These are phyloP conservation scores for Rhombomys opimus DNA, from an alignment of 2,113 vertebrate species.

Conservation along the genomic window DNA sequence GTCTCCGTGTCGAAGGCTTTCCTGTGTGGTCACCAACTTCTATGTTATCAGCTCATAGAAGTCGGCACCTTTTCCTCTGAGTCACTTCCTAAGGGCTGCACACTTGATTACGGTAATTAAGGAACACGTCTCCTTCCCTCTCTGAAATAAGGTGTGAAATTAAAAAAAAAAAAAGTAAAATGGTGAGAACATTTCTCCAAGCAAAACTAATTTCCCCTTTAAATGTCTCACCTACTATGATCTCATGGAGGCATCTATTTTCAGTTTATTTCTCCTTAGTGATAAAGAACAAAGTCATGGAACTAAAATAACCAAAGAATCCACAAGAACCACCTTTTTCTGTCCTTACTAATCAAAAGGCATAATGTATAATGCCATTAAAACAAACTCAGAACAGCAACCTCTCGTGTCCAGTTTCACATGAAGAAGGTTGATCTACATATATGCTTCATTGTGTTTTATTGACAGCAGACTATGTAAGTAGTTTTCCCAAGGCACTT, in stretches of 20 bases:
- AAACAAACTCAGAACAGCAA: slow-evolving; percentile 24
- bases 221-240: slow-evolving; percentile 57
- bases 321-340: background rate
- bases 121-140: slow-evolving; percentile 73
- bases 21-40: slow-evolving; percentile 73
- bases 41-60: slow-evolving; percentile 77
- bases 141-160: slow-evolving; percentile 77
- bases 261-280: slow-evolving; percentile 33
- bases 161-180: slow-evolving; percentile 73
- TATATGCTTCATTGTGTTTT: background rate
- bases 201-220: slow-evolving; percentile 72
- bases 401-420: background rate
- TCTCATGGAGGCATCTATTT: slow-evolving; percentile 62
- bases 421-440: background rate
- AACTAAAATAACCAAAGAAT: slow-evolving; percentile 44
- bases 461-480: background rate
- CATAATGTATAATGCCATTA: background rate
- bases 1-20: slow-evolving; percentile 62
- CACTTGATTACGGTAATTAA: slow-evolving; percentile 76
- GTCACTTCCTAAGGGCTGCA: slow-evolving; percentile 77
- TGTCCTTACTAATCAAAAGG: background rate
- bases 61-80: slow-evolving; percentile 80
- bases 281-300: slow-evolving; percentile 51
- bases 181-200: slow-evolving; percentile 78
- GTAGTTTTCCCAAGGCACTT: background rate